Conservation (phyloP, 2,797 vertebrate genomes). For the Channa striata region DNA sequence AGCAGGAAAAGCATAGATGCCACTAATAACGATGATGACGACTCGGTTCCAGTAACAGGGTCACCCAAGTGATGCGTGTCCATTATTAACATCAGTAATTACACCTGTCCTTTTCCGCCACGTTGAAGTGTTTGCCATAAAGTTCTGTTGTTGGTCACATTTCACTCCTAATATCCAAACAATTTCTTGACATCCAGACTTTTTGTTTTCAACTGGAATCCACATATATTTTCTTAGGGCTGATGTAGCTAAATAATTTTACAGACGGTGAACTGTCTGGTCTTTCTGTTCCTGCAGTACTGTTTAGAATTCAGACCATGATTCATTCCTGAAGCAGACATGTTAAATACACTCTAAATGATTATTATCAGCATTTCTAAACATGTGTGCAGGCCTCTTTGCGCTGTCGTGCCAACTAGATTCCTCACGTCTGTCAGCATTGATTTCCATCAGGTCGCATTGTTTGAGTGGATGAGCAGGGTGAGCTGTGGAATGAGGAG, state of each 20-base stretch:
- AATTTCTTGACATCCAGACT: not conserved
- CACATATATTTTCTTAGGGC: not conserved
- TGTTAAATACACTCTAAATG: slow-evolving; percentile 5
- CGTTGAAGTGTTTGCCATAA: not conserved
- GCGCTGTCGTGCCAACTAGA: not conserved
- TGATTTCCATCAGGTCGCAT: slow-evolving; percentile 46
- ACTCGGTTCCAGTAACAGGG: no score
- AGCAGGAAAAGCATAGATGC: no score
- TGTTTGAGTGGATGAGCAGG: slow-evolving; percentile 26
- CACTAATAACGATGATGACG: no score
- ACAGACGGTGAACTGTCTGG: not conserved
- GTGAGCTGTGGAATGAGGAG: slow-evolving; percentile 35
- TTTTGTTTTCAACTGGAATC: not conserved
- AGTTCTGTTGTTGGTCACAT: not conserved
- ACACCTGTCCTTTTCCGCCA: not conserved
- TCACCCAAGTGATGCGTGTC: no score
- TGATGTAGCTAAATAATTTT: not conserved
- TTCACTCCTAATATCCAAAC: not conserved
- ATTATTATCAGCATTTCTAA: slow-evolving; percentile 24
- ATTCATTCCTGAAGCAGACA: not conserved
- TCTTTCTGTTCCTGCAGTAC: not conserved
- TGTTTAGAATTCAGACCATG: not conserved
- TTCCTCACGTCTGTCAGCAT: slow-evolving; percentile 37
- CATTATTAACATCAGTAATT: not conserved
- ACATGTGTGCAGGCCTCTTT: slow-evolving; percentile 3